These are phyloP conservation scores for Arbacia lixula DNA, from an alignment of 53 echinoderm and acorn worm species.

Conservation along the genomic window DNA sequence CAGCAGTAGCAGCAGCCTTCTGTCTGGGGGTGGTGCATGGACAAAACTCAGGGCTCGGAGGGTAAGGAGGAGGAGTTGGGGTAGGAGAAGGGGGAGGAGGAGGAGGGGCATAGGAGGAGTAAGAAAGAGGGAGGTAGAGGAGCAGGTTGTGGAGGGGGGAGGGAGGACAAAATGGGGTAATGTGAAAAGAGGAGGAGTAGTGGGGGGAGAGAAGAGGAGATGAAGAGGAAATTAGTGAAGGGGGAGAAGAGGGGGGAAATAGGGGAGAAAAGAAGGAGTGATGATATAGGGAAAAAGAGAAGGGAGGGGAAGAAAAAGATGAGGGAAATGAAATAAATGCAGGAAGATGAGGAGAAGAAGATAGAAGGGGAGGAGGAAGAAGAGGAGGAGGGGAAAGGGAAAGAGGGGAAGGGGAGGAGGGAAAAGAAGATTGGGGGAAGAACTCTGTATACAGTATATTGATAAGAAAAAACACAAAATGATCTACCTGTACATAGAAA, in stretches of 20 bases:
- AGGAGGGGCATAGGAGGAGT: too few relatives aligned
- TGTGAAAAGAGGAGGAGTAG: background rate
- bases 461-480: too few relatives aligned
- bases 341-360: background rate
- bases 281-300: constrained; percentile 70
- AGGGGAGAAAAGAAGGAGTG: constrained; percentile 76
- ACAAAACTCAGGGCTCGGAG: constrained; percentile 86
- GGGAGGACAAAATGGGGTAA: background rate
- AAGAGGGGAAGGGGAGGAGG: background rate
- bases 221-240: background rate
- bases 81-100: background rate
- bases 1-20: constrained; percentile 80
- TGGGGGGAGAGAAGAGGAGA: background rate
- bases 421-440: background rate
- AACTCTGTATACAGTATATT: too few relatives aligned
- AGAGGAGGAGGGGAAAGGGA: background rate
- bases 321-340: background rate
- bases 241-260: constrained; percentile 67
- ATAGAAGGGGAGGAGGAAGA: background rate
- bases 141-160: too few relatives aligned
- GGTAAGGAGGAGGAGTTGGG: constrained; percentile 54
- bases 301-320: background rate
- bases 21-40: constrained; percentile 92
- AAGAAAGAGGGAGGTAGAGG: too few relatives aligned
- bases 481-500: too few relatives aligned